phyloP scores from a whole-genome alignment of 2,797 vertebrate species.

The Chlorospingus flavigularis region DNA sequence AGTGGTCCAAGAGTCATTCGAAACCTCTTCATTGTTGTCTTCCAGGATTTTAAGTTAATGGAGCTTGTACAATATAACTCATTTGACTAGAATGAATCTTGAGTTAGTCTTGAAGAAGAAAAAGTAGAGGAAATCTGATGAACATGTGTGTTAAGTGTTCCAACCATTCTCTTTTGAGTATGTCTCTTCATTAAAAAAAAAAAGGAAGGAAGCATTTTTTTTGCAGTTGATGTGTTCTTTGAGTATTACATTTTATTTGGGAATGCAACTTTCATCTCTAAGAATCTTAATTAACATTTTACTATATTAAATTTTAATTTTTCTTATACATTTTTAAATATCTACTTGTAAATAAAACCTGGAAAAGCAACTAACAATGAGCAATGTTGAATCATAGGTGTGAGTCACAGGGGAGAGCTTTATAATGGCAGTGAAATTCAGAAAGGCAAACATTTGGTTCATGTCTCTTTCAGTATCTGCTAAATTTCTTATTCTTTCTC shows the following conservation, averaged over 20 bases:
- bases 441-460: neutral
- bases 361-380: neutral
- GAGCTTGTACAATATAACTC: neutral
- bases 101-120: neutral
- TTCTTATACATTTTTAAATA: neutral
- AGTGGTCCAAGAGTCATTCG: neutral
- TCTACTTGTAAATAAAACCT: neutral
- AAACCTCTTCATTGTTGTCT: neutral
- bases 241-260: neutral
- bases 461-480: neutral
- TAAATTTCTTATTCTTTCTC: neutral
- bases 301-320: neutral
- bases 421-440: neutral
- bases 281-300: neutral
- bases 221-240: neutral
- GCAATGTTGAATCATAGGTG: neutral
- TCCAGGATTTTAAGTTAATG: neutral
- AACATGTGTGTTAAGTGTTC: neutral
- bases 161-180: neutral
- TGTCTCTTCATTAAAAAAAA: neutral
- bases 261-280: neutral
- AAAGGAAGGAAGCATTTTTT: neutral
- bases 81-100: neutral
- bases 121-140: neutral
- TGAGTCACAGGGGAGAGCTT: neutral